phyloP scores from a whole-genome alignment of 2,888 invertebrate genomes.

The Micoletzkya japonica region DNA sequence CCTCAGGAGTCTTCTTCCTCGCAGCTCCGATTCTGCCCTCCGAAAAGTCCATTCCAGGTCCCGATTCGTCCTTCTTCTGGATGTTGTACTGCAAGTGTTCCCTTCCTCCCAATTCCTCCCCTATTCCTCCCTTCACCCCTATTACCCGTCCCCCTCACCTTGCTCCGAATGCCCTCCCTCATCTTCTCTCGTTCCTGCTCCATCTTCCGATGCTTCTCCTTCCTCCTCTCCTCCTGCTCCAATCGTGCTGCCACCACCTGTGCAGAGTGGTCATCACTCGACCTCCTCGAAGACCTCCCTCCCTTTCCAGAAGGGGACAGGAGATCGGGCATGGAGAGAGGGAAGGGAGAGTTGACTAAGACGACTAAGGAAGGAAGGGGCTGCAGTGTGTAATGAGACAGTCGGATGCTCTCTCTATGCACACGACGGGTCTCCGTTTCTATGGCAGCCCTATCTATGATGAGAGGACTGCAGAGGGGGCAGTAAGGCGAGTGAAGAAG shows the following conservation, averaged over 20 bases:
- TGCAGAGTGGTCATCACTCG: background rate
- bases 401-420: no score
- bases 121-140: background rate
- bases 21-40: constrained; percentile 68
- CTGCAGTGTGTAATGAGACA: no score
- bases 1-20: constrained; percentile 72
- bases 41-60: constrained; percentile 65
- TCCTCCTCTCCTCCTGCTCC: constrained; percentile 95
- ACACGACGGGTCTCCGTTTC: no score
- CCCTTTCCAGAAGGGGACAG: no score
- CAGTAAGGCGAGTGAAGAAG: no score
- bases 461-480: no score
- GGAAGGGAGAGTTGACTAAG: no score
- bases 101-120: background rate
- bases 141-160: constrained; percentile 72
- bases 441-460: no score
- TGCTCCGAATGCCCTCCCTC: constrained; percentile 98
- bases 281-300: background rate
- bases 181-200: constrained; percentile 98
- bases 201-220: constrained; percentile 99
- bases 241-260: constrained; percentile 88
- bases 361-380: no score
- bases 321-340: no score
- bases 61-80: constrained; percentile 89
- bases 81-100: constrained; percentile 84